Base-by-base conservation (phyloP, 2,888 invertebrate species). In the Empis livida region DNA sequence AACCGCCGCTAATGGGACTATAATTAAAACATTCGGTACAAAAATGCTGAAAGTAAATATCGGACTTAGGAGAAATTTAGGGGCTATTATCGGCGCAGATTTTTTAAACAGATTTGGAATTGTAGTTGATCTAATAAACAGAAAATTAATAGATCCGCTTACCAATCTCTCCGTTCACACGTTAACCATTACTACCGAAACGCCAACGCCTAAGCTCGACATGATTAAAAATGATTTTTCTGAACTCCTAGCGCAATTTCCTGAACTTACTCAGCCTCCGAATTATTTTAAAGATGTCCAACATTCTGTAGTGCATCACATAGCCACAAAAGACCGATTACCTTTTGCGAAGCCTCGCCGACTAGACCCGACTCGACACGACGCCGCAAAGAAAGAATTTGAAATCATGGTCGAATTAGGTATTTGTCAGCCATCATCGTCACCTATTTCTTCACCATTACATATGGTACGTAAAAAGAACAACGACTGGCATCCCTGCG, bases 41-140 rank as follows among this genome's bases (percentile, higher is more conserved):
- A 51, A 48, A 13, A 5, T 45, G 3, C 6, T 51, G 5, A 43
- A 44, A 31, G n/a, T 45, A 16, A 37, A 45, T 30, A n/a, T 49
- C 8, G 47, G 49, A 9, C 40, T 49, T 10, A 35, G 44, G 16
- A 23, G 45, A 27, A n/a, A 37, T 17, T 40, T 50, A 10, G 10
- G 35, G 10, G 32, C 45, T 11, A 44, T 49, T 20, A 42, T 45
- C 14, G 49, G 45, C 5, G 44, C 47, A 8, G 47, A 51, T 14
- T 51, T 51, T n/a, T 30, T 51, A 10, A 42, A 43, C 9, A 47
- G 45, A 37, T 47, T 45, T 15, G 38, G 42, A 23, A 14, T 51
- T 2, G 17, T 51, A 10, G 44, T 48, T 6, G 49, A 47, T 30
- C 10, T 32, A 32, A 32, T 4, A 32, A 32, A 32, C 32, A 32